Evolutionary conservation across 2,113 vertebrate species (phyloP).

Genomic region (Erpornis zantholeuca): DNA sequence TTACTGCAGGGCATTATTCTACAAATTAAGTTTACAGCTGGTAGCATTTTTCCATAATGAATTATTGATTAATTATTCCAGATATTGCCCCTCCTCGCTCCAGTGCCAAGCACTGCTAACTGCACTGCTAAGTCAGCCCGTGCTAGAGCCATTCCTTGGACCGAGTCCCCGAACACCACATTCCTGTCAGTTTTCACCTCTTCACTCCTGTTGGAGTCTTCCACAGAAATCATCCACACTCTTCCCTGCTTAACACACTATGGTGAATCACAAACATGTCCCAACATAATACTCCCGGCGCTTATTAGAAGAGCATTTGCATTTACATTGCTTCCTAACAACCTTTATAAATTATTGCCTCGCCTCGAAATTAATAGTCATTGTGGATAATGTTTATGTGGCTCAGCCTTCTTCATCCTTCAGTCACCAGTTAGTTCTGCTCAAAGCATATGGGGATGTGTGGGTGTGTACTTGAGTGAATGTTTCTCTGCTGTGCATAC

Average conservation of each 20-base stretch:
- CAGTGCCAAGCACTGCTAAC: constrained; percentile 13
- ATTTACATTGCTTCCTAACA: constrained; percentile 29
- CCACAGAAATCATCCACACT: neutral
- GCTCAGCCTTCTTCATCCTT: constrained; percentile 4
- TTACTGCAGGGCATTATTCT: constrained; percentile 28
- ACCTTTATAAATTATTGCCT: neutral
- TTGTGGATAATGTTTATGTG: neutral
- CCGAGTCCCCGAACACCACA: neutral
- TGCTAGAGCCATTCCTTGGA: constrained; percentile 33
- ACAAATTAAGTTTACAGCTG: constrained; percentile 42
- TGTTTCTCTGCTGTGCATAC: neutral
- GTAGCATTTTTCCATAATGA: constrained; percentile 45
- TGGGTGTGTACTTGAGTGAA: neutral
- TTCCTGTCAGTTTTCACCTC: neutral
- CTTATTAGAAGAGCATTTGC: constrained; percentile 23
- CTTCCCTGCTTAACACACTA: neutral
- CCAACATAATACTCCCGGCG: neutral
- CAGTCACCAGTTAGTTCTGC: neutral
- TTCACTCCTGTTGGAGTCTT: constrained; percentile 40
- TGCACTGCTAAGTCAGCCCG: neutral
- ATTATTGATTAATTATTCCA: constrained; percentile 68
- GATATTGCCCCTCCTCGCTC: constrained; percentile 4
- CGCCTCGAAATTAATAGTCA: constrained; percentile 22
- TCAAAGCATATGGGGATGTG: constrained; percentile 43
- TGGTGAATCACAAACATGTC: neutral